These are phyloP conservation scores for Capitulum mitella DNA, from an alignment of 2,888 invertebrate genomes.

Conservation along the genomic window DNA sequence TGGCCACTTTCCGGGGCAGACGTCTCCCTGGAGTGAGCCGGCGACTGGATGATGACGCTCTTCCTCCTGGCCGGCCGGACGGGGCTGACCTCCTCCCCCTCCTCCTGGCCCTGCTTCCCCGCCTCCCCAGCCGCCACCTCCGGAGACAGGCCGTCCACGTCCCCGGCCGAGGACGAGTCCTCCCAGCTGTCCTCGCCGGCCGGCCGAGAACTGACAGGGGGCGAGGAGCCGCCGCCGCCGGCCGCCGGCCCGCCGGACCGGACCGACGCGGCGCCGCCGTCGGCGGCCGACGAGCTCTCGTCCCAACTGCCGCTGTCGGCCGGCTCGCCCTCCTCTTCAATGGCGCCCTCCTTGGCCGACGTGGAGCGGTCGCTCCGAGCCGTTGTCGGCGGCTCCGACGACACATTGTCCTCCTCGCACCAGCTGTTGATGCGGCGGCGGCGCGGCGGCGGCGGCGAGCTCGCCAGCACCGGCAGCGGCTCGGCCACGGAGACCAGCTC, in stretches of 20 bases:
- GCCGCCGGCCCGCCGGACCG: background rate
- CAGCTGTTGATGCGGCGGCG: background rate
- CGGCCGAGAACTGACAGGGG: no score
- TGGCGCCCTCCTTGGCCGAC: no score
- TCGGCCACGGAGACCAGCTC: no score
- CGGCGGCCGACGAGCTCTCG: constrained; percentile 14
- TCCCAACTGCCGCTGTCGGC: background rate
- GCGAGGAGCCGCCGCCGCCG: background rate
- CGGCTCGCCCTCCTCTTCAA: no score
- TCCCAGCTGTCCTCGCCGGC: background rate
- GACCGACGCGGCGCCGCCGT: background rate
- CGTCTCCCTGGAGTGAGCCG: background rate
- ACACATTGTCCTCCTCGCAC: background rate
- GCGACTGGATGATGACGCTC: background rate
- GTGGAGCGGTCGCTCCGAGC: no score
- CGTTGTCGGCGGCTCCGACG: background rate
- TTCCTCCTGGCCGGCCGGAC: background rate
- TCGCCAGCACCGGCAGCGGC: no score
- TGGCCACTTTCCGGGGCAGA: background rate
- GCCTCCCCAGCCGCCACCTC: background rate
- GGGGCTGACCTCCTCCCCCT: background rate
- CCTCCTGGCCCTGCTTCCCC: no score
- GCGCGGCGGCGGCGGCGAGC: background rate
- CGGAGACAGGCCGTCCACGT: background rate
- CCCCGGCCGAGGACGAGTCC: background rate